Evolutionary conservation across 2,888 invertebrate species (phyloP).

Genomic region (Brachypterus glaber): DNA sequence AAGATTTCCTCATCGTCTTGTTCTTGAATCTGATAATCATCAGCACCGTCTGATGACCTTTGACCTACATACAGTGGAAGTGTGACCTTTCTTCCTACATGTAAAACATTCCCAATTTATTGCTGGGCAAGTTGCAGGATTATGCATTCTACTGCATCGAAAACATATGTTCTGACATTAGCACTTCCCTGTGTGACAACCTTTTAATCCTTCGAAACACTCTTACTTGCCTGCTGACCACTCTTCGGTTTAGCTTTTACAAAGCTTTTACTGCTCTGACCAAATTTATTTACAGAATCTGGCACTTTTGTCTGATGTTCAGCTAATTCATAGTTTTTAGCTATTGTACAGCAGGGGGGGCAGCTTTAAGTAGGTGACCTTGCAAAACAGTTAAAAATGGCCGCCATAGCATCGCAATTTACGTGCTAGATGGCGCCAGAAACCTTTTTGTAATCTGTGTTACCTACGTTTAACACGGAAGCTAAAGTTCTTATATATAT

Average conservation of each 20-base stretch:
- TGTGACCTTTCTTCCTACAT: constrained; percentile 12
- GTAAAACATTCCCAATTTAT: constrained; percentile 12
- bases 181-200: not conserved
- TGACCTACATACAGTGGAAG: not conserved
- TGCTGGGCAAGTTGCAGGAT: constrained; percentile 11
- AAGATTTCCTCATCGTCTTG: not conserved
- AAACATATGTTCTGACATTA: not conserved
- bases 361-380: too few species aligned
- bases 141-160: constrained; percentile 9
- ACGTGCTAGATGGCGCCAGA: too few species aligned
- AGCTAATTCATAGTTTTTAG: not conserved
- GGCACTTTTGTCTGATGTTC: not conserved
- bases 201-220: not conserved
- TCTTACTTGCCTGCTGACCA: too few species aligned
- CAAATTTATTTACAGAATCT: not conserved
- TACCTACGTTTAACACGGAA: too few species aligned
- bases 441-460: too few species aligned
- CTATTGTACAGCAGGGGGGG: too few species aligned
- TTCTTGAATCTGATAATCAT: not conserved
- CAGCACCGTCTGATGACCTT: not conserved
- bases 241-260: too few species aligned
- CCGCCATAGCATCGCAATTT: too few species aligned
- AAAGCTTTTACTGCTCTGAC: too few species aligned
- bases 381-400: too few species aligned
- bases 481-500: too few species aligned